Conservation (phyloP, 2,888 invertebrate species). For the Sylvicola cinctus region DNA sequence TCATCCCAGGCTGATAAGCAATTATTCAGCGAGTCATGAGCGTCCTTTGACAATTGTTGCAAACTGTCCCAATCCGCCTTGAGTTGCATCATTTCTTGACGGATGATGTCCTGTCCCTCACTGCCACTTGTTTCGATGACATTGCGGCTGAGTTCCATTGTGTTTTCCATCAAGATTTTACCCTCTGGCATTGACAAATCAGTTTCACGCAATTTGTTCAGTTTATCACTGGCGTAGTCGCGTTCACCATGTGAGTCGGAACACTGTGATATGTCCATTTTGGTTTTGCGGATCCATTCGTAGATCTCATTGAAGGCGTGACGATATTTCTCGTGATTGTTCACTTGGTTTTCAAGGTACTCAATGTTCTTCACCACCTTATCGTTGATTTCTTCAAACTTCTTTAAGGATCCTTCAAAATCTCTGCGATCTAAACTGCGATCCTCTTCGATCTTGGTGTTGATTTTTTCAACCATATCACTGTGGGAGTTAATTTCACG, state of each 20-base stretch:
- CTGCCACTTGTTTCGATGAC: conserved; percentile 57
- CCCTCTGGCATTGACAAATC: conserved; percentile 47
- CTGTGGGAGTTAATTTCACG: conserved; percentile 64
- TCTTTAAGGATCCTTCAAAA: conserved; percentile 46
- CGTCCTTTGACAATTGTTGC: conserved; percentile 53
- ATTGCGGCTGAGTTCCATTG: conserved; percentile 49
- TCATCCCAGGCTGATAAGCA: conserved; percentile 67
- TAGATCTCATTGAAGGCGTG: conserved; percentile 60
- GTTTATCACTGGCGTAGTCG: conserved; percentile 51
- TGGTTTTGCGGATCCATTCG: conserved; percentile 66
- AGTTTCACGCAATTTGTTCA: conserved; percentile 50
- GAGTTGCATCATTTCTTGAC: conserved; percentile 61
- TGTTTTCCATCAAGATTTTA: conserved; percentile 48
- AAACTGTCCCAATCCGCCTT: conserved; percentile 66
- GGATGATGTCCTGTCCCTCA: conserved; percentile 64
- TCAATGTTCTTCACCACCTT: conserved; percentile 43
- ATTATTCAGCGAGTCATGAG: conserved; percentile 49
- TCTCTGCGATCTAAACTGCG: conserved; percentile 40
- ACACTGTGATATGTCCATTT: conserved; percentile 65
- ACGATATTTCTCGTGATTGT: conserved; percentile 72
- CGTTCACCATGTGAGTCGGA: conserved; percentile 79
- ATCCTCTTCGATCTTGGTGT: conserved; percentile 50
- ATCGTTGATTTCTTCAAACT: conserved; percentile 47
- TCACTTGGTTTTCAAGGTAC: conserved; percentile 62
- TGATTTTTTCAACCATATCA: conserved; percentile 57